Evolutionary conservation across 2,888 invertebrate species (phyloP), one percentile per base, ranked within the genome.

Genomic region (Physocephala rufipes): DNA sequence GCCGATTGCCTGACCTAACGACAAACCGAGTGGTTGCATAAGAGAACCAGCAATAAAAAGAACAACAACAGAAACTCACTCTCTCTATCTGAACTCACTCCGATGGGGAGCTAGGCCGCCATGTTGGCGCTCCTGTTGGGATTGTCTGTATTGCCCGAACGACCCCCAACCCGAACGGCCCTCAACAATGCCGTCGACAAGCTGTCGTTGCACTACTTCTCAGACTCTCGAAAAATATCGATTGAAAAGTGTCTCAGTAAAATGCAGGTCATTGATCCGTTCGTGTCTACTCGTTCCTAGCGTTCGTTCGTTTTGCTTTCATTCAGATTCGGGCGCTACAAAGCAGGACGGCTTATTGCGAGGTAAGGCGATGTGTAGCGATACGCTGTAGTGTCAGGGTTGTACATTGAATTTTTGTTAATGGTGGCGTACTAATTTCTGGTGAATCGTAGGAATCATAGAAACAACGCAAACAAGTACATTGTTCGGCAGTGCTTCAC

Each of bases 231-330:
- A 76, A 79, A 80, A 81, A 81, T 85, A 85, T 85, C 85, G 85
- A 85, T 85, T 84, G 83, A 83, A 85, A 82, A 81, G 81, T 83
- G 85, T 85, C 85, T 85, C 85, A 84, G 78, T 80, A 82, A 84
- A 85, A 85, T 83, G 80, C 84, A 82, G 84, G 84, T 85, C 84
- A 85, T 84, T 85, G 84, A 84, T 84, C 84, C 80, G 79, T 76
- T 81, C 78, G 78, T 55, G 24, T 55, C 26, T 58, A n/a, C 24
- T 77, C 77, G 75, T 78, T 63, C 70, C 28, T 64, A 26, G 63
- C 49, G n/a, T n/a, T 70, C 70, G 64, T 70, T 51, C 58, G 28
- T 53, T 7, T 28, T 49, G 59, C 15, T n/a, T n/a, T n/a, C 36
- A 21, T 19, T 7, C 15, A 21, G 68, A 49, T 68, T 68, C 68